Evolutionary conservation across 2,888 invertebrate species (phyloP), one percentile per base, ranked within the genome.

Genomic region (Stegana nigrithorax): DNA sequence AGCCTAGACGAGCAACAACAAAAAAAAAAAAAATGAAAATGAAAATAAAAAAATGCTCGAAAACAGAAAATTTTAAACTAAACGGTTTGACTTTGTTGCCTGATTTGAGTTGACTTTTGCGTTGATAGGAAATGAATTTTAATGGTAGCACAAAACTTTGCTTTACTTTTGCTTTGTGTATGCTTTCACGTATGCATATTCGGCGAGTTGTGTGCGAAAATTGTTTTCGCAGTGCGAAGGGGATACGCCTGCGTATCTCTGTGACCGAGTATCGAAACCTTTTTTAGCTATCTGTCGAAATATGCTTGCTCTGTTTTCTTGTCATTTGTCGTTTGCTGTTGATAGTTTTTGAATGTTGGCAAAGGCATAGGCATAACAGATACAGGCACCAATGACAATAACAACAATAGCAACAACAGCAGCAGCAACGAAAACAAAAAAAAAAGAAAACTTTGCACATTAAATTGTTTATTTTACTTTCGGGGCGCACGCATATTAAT

Each of bases 111-210:
- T n/a, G n/a, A n/a, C n/a, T 66, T 65, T 71, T 72, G 76, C 75
- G 73, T 75, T 78, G 77, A 75, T 75, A 72, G 75, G 67, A 75
- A 75, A 75, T 75, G 75, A 75, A 75, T 75, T 75, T 75, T 75
- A 75, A 75, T 75, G 75, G 75, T 75, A 75, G 69, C 69, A 73
- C 59, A 65, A 71, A 69, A 63, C 56, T 75, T 77, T 68, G 61
- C 53, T 23, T 2, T 21, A 21, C 36, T 36, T 36, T 12, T 10
- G 12, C 14, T 19, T 10, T 1, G 67, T 56, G 63, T 66, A 64
- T 65, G 66, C 5, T 27, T 42, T 36, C n/a, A n/a, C n/a, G n/a
- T n/a, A n/a, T n/a, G n/a, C n/a, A n/a, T n/a, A n/a, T n/a, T n/a
- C n/a, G n/a, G n/a, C n/a, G n/a, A n/a, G n/a, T n/a, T n/a, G n/a